These are phyloP conservation scores for Opisthograptis luteolata DNA, from an alignment of 2,888 invertebrate species.

Conservation along the genomic window DNA sequence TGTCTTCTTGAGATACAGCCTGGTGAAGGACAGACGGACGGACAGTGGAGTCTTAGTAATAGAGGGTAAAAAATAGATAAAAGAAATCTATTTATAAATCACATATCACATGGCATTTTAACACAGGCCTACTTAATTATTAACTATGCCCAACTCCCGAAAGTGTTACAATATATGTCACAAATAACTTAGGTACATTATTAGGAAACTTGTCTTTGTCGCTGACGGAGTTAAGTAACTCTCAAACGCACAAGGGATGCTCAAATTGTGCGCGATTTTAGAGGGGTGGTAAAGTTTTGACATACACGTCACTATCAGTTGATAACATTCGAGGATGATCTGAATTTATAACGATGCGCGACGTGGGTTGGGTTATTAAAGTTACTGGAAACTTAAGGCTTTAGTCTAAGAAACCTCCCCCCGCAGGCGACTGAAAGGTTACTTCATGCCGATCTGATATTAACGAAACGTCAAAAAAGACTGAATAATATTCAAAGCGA, in stretches of 20 bases:
- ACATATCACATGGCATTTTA: neutral
- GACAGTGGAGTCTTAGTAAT: too few relatives aligned
- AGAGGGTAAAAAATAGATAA: too few relatives aligned
- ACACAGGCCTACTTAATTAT: neutral
- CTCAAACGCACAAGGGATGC: constrained; percentile 75
- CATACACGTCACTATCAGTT: constrained; percentile 79
- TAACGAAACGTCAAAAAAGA: too few relatives aligned
- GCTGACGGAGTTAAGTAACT: constrained; percentile 61
- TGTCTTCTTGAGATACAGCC: too few relatives aligned
- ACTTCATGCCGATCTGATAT: too few relatives aligned
- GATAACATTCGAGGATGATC: constrained; percentile 66
- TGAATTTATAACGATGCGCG: constrained; percentile 64
- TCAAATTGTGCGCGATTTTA: constrained; percentile 60
- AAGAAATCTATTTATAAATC: neutral
- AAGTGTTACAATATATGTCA: constrained; percentile 31
- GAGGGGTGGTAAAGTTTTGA: constrained; percentile 68
- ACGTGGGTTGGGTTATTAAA: constrained; percentile 34
- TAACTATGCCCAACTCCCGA: constrained; percentile 21
- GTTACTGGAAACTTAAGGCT: constrained; percentile 18
- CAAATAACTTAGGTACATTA: constrained; percentile 41
- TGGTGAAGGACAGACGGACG: too few relatives aligned
- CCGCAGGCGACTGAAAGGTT: too few relatives aligned
- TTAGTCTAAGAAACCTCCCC: too few relatives aligned
- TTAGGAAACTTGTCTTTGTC: constrained; percentile 56
- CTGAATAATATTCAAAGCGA: too few relatives aligned